These are phyloP conservation scores for Moxostoma hubbsi DNA, from an alignment of 2,797 vertebrate species.

Conservation along the genomic window DNA sequence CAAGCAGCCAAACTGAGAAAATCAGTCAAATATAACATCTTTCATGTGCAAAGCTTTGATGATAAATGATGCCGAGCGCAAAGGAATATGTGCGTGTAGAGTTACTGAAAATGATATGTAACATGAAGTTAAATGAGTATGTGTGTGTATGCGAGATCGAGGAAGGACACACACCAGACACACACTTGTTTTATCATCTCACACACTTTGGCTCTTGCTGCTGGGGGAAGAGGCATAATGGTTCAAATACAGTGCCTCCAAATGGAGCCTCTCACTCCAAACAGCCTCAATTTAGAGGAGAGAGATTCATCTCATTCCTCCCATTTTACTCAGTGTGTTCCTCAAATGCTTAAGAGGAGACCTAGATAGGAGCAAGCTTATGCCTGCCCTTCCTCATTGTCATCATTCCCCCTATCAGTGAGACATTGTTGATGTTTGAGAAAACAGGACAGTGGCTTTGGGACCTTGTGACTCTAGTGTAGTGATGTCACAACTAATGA, in stretches of 20 bases:
- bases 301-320: constrained; percentile 47
- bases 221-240: constrained; percentile 76
- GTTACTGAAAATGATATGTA: constrained; percentile 15
- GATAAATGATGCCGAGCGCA: constrained; percentile 29
- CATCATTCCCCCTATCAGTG: constrained; percentile 27
- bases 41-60: constrained; percentile 26
- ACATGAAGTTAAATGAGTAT: constrained; percentile 34
- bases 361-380: constrained; percentile 19
- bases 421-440: background rate
- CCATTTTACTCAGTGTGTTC: constrained; percentile 37
- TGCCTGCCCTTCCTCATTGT: constrained; percentile 24
- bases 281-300: constrained; percentile 59
- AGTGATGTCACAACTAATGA: constrained; percentile 47
- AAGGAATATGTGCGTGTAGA: background rate
- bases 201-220: constrained; percentile 72
- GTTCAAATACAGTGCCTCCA: constrained; percentile 72
- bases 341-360: constrained; percentile 23
- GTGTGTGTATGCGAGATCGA: constrained; percentile 38
- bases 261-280: constrained; percentile 69
- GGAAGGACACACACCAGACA: constrained; percentile 63
- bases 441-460: constrained; percentile 44
- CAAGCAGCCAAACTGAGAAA: constrained; percentile 37
- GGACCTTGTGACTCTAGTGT: constrained; percentile 29
- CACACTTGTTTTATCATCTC: constrained; percentile 74
- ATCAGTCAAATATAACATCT: constrained; percentile 42